phyloP scores from a whole-genome alignment of 2,797 vertebrate genomes.

The Gymnocypris eckloni region DNA sequence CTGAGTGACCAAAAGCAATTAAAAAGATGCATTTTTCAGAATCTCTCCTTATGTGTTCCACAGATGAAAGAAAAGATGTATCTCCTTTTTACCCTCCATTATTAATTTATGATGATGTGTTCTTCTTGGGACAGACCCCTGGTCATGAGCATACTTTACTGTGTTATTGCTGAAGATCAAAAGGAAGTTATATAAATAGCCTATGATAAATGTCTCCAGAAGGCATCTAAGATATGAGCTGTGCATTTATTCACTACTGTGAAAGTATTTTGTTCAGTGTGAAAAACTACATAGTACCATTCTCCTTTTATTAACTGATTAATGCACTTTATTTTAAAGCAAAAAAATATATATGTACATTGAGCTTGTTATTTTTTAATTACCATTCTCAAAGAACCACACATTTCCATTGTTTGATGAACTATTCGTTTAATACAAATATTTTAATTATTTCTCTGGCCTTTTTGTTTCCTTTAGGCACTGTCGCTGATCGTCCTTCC shows the following conservation, averaged over 20 bases:
- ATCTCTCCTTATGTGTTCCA: background rate
- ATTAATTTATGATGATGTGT: background rate
- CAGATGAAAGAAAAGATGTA: background rate
- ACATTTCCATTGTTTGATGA: background rate
- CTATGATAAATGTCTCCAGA: conserved; percentile 21
- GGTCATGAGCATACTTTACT: conserved; percentile 16
- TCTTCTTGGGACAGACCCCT: background rate
- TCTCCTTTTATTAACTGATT: background rate
- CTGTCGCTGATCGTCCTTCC: conserved; percentile 93
- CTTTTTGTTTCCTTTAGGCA: conserved; percentile 76
- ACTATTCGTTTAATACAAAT: background rate
- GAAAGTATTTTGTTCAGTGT: background rate
- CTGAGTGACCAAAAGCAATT: background rate
- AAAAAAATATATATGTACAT: background rate
- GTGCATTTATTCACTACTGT: background rate
- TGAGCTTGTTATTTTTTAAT: background rate
- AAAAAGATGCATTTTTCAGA: background rate
- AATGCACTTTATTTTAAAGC: conserved; percentile 1
- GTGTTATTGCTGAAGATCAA: conserved; percentile 21
- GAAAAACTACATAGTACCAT: background rate
- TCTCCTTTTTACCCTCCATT: background rate
- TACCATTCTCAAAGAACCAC: background rate
- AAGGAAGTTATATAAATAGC: conserved; percentile 39
- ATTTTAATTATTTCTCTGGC: background rate
- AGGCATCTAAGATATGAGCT: background rate